A percentile compares a stretch with the other conserved stretches of the same genome.
Conservation (phyloP, 64 coral and sea anemone species). For the Porites lutea region DNA sequence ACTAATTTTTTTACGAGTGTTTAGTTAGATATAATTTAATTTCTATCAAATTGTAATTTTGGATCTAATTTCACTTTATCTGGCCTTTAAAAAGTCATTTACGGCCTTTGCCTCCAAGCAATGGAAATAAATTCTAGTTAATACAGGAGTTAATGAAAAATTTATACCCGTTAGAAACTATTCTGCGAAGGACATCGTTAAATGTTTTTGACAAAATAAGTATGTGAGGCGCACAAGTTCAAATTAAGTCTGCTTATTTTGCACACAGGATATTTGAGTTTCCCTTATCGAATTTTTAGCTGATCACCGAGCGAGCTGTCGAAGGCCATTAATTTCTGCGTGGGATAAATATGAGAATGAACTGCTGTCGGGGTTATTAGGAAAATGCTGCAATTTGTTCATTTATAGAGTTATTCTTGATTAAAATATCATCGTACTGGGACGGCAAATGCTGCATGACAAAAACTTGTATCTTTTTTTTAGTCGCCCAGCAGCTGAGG, state of each 20-base stretch:
- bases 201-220: background rate
- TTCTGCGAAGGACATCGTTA: background rate
- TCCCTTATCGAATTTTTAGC: background rate
- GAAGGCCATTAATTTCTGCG: background rate
- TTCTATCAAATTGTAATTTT: conserved; percentile 24
- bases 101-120: conserved; percentile 19
- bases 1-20: background rate
- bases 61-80: conserved; percentile 19
- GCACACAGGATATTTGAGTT: background rate
- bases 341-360: conserved; percentile 37
- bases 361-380: conserved; percentile 38
- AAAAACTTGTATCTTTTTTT: background rate
- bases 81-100: conserved; percentile 28
- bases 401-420: conserved; percentile 6
- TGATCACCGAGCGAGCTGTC: conserved; percentile 1
- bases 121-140: conserved; percentile 37
- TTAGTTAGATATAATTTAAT: background rate
- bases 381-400: conserved; percentile 18
- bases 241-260: background rate
- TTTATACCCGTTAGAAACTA: conserved; percentile 35
- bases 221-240: background rate
- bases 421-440: background rate
- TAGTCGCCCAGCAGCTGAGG: too few relatives aligned
- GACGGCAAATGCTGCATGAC: background rate
- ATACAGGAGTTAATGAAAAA: conserved; percentile 51